Percentiles rank a stretch among this genome's conserved stretches.
Evolutionary conservation across 92 coral and sea anemone genomes (phyloP).

Genomic region (Galaxea fascicularis): DNA sequence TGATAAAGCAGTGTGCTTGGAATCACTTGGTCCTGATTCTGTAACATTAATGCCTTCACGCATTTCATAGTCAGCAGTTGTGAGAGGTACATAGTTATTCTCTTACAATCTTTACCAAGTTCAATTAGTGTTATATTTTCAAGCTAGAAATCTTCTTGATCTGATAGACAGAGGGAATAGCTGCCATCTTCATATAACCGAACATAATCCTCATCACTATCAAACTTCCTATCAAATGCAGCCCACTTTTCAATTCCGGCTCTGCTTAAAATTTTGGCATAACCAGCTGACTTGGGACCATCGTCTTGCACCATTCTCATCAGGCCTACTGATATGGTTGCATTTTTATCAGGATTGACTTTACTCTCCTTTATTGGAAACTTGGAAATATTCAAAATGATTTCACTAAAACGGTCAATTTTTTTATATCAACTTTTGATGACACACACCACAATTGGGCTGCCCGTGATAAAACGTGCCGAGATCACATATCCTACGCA

Average conservation of each 20-base stretch:
- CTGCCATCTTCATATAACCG: slow-evolving; percentile 1
- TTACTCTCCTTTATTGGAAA: background rate
- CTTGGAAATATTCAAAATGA: too few species aligned
- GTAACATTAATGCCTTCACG: background rate
- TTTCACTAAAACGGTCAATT: too few species aligned
- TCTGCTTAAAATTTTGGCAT: background rate
- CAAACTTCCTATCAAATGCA: too few species aligned
- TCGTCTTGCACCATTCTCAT: background rate
- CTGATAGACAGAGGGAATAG: background rate
- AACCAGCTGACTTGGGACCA: background rate
- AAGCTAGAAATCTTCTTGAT: too few species aligned
- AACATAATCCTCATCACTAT: too few species aligned
- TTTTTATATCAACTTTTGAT: too few species aligned
- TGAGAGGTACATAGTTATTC: slow-evolving; percentile 2
- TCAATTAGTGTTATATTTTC: too few species aligned
- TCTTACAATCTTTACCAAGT: too few species aligned
- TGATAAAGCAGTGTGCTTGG: background rate
- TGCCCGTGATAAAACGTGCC: too few species aligned
- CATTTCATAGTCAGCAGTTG: background rate
- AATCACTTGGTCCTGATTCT: background rate
- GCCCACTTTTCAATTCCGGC: too few species aligned
- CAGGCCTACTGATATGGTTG: background rate
- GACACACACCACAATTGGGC: too few species aligned
- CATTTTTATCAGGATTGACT: background rate
- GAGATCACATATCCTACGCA: too few species aligned